Base-by-base conservation (phyloP, 2,113 vertebrate species). In the Butastur rufipennis region DNA sequence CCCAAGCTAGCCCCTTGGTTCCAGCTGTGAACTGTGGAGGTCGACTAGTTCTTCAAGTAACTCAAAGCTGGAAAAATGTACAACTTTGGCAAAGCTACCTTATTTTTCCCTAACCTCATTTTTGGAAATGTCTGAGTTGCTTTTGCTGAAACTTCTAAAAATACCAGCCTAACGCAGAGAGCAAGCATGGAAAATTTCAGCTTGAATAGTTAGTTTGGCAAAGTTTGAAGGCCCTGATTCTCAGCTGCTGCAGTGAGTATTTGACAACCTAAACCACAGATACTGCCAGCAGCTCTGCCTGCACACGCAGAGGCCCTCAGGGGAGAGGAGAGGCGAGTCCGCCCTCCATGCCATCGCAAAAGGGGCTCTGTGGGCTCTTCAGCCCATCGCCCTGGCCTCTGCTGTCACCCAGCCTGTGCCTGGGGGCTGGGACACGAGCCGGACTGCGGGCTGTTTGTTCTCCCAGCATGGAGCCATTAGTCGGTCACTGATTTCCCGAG, bases 61-160 rank as follows among this genome's bases (percentile, higher is more conserved):
- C 52, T 50, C 31, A 55, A 19, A 81, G 74, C 66, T 95, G 94
- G 78, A 90, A 87, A 91, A 90, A 79, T 14, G 70, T 26, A 6
- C 66, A 27, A 5, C 70, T 72, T 77, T 65, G 79, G 92, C 92
- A 86, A 40, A 92, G 66, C 85, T 59, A 19, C 79, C 2, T 58
- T 63, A 34, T 79, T 93, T 85, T 93, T 77, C 66, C 88, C 71
- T 83, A 94, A 80, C 88, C 94, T 92, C 84, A 22, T 83, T 93
- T 94, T 90, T 86, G 68, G 73, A 91, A 90, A 67, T 18, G 73
- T 48, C 94, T 79, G 90, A 71, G 63, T 87, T 85, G 89, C 94
- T 94, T 96, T 81, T 95, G 92, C 95, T 95, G 90, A 72, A 92
- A 86, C 52, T 71, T 75, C 96, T 95, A 95, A 93, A 94, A 96